Evolutionary conservation across 2,888 invertebrate genomes (phyloP).

Genomic region (Plutella xylostella): DNA sequence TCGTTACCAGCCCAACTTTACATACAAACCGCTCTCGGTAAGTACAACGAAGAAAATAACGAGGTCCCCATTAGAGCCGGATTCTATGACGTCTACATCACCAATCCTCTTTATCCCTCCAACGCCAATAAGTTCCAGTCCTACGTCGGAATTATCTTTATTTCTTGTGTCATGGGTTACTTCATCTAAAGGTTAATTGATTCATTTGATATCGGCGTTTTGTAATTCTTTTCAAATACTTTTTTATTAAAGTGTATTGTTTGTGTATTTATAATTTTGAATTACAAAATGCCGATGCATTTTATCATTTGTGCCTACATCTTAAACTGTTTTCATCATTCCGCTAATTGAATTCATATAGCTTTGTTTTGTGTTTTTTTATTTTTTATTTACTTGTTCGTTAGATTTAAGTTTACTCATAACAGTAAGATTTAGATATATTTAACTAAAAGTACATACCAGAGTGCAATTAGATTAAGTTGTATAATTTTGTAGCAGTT

Average conservation of each 20-base stretch:
- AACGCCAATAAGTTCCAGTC: slow-evolving; percentile 28
- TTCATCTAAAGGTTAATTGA: slow-evolving; percentile 33
- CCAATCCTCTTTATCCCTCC: slow-evolving; percentile 36
- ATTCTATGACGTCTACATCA: slow-evolving; percentile 63
- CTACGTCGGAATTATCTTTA: slow-evolving; percentile 39
- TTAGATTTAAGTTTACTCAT: neutral
- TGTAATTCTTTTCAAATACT: neutral
- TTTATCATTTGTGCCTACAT: too few species aligned
- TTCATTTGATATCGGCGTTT: neutral
- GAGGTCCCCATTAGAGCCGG: slow-evolving; percentile 56
- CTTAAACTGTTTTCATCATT: neutral
- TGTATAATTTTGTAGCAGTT: too few species aligned
- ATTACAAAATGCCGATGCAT: too few species aligned
- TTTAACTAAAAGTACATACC: neutral
- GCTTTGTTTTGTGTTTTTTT: neutral
- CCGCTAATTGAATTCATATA: neutral
- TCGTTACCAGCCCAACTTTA: slow-evolving; percentile 82
- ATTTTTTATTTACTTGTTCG: neutral
- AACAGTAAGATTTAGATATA: neutral
- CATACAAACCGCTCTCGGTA: slow-evolving; percentile 90
- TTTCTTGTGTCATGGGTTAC: slow-evolving; percentile 39
- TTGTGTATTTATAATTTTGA: neutral
- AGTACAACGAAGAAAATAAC: slow-evolving; percentile 70
- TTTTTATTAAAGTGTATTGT: neutral
- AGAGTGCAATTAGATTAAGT: neutral